phyloP scores from a whole-genome alignment of 2,797 vertebrate species.

The Schizothorax lantsangensis region DNA sequence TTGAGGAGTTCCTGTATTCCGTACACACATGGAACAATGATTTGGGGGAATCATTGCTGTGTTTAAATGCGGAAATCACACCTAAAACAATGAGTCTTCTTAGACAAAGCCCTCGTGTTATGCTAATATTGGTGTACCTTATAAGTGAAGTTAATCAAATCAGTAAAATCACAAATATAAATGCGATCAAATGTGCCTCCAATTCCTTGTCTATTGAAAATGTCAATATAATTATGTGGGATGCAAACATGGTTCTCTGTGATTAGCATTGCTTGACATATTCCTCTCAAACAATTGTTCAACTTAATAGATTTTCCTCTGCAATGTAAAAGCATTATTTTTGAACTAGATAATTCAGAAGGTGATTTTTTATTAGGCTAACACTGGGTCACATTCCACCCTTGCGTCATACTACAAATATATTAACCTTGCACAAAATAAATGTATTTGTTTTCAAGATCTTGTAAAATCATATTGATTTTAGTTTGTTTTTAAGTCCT shows the following conservation, averaged over 20 bases:
- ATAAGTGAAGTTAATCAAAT: neutral
- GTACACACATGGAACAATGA: neutral
- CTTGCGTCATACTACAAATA: neutral
- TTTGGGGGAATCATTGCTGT: neutral
- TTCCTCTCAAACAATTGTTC: neutral
- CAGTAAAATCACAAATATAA: neutral
- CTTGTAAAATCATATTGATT: neutral
- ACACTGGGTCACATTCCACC: neutral
- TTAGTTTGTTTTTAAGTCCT: neutral
- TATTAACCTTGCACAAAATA: neutral
- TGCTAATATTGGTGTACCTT: neutral
- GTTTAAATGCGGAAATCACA: neutral
- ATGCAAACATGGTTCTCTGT: neutral
- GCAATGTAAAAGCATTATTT: neutral
- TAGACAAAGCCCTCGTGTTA: neutral
- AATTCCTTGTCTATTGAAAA: neutral
- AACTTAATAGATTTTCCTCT: constrained; percentile 2
- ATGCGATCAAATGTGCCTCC: neutral
- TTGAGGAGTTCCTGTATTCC: neutral
- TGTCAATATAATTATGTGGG: constrained; percentile 7
- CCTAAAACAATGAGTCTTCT: neutral
- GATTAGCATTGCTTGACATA: neutral
- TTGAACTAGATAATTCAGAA: neutral
- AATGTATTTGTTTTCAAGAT: neutral
- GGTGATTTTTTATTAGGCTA: neutral